Percentiles rank a stretch among this genome's conserved stretches.
Evolutionary conservation across 2,113 vertebrate genomes (phyloP).

Genomic region (Poeciliopsis retropinna): DNA sequence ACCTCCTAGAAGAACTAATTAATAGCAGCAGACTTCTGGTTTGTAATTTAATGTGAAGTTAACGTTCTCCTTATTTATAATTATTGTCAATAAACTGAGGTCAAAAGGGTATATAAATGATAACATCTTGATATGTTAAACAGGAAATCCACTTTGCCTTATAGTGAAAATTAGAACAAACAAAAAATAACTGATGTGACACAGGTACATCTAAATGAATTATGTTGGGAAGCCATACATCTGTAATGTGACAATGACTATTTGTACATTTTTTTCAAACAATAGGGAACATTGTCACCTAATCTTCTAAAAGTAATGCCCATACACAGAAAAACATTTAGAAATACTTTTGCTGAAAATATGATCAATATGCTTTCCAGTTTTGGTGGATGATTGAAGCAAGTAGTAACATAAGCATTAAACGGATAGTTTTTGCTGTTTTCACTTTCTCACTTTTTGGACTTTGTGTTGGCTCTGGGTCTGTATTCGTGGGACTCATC

Average conservation of each 20-base stretch:
- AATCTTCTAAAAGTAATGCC: too few species aligned
- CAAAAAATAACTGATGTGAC: not conserved
- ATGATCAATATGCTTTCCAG: not conserved
- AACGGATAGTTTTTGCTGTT: not conserved
- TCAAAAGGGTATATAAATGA: not conserved
- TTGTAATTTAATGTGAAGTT: too few species aligned
- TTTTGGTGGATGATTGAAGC: not conserved
- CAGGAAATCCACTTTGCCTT: not conserved
- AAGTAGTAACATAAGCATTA: not conserved
- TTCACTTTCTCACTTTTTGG: constrained; percentile 87
- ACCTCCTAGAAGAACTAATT: too few species aligned
- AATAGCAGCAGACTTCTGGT: too few species aligned
- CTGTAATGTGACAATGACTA: too few species aligned
- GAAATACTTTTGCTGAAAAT: not conserved
- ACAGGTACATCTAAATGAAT: too few species aligned
- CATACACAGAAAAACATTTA: too few species aligned
- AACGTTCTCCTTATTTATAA: too few species aligned
- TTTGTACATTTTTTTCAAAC: too few species aligned
- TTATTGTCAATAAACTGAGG: not conserved
- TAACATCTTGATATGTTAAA: not conserved
- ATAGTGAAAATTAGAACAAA: not conserved
- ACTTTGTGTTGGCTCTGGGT: constrained; percentile 96
- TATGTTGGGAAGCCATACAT: too few species aligned
- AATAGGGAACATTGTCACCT: too few species aligned
- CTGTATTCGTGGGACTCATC: constrained; percentile 98